These are phyloP conservation scores for Alviniconcha marisindica DNA, from an alignment of 1,140 invertebrate genomes.

Conservation along the genomic window DNA sequence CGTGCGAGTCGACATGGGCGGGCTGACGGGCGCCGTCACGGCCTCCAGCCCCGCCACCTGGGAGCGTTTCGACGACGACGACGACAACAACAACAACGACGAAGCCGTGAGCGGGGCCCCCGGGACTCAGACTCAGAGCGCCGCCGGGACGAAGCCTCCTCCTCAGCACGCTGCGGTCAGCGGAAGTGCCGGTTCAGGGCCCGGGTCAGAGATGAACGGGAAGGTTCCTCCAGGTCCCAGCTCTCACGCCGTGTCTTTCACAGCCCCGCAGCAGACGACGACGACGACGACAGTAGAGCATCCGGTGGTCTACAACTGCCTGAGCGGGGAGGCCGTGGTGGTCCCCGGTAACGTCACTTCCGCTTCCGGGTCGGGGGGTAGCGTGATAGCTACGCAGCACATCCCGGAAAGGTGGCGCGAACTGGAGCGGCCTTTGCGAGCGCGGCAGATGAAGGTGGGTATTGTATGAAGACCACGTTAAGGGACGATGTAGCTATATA, in stretches of 20 bases:
- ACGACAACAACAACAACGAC: no score
- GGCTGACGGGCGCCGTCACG: not conserved
- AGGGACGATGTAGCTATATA: no score
- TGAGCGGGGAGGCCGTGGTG: constrained; percentile 39
- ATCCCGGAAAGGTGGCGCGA: constrained; percentile 32
- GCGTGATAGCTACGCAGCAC: constrained; percentile 43
- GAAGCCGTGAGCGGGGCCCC: not conserved
- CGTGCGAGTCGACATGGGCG: not conserved
- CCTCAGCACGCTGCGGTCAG: not conserved
- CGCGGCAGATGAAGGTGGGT: not conserved
- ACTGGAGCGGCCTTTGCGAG: not conserved
- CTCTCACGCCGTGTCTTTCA: no score
- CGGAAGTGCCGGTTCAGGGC: no score
- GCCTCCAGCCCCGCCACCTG: not conserved
- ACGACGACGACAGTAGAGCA: not conserved
- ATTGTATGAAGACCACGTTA: no score
- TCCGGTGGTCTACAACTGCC: constrained; percentile 47
- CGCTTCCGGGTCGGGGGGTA: constrained; percentile 35
- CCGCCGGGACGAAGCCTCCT: no score
- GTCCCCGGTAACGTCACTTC: constrained; percentile 47
- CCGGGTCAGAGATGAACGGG: no score
- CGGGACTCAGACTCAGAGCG: not conserved
- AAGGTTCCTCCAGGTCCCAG: not conserved
- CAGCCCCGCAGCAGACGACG: not conserved
- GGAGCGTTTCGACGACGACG: constrained; percentile 25